Evolutionary conservation across 92 coral and sea anemone species (phyloP).

Genomic region (Parazoanthus darwini): DNA sequence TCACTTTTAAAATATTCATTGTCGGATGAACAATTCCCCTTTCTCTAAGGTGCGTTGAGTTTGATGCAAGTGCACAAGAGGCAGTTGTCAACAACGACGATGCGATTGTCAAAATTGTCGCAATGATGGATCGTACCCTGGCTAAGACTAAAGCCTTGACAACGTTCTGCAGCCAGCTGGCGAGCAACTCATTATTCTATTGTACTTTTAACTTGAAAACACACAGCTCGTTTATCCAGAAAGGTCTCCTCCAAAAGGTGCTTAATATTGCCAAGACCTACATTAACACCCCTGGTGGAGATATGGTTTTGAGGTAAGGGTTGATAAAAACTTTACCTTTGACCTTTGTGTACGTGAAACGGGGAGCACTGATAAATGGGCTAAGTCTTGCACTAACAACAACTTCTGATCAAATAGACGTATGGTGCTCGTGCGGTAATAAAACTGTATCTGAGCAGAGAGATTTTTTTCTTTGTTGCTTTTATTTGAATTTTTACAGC

Average conservation of each 20-base stretch:
- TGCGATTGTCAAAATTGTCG: slow-evolving; percentile 53
- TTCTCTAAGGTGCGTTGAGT: slow-evolving; percentile 57
- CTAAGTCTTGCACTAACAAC: not conserved
- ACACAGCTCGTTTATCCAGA: slow-evolving; percentile 42
- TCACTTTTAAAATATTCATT: no score
- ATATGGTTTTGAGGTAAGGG: slow-evolving; percentile 56
- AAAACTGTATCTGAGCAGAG: no score
- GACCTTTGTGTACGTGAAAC: no score
- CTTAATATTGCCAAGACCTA: slow-evolving; percentile 47
- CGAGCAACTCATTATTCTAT: slow-evolving; percentile 55
- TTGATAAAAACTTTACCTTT: not conserved
- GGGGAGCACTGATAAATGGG: no score
- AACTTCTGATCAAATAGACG: not conserved
- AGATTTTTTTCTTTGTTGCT: no score
- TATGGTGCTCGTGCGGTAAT: not conserved
- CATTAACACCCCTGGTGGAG: slow-evolving; percentile 41
- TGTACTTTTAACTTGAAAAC: slow-evolving; percentile 61
- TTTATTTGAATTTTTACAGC: no score
- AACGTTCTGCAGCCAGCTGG: slow-evolving; percentile 67
- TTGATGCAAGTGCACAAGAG: slow-evolving; percentile 52
- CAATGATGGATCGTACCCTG: slow-evolving; percentile 58
- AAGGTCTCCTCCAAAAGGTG: slow-evolving; percentile 54
- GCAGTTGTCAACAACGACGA: slow-evolving; percentile 55
- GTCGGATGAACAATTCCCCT: not conserved
- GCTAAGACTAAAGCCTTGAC: slow-evolving; percentile 42